phyloP scores from a whole-genome alignment of 2,888 invertebrate genomes.

The Phlogophora meticulosa region DNA sequence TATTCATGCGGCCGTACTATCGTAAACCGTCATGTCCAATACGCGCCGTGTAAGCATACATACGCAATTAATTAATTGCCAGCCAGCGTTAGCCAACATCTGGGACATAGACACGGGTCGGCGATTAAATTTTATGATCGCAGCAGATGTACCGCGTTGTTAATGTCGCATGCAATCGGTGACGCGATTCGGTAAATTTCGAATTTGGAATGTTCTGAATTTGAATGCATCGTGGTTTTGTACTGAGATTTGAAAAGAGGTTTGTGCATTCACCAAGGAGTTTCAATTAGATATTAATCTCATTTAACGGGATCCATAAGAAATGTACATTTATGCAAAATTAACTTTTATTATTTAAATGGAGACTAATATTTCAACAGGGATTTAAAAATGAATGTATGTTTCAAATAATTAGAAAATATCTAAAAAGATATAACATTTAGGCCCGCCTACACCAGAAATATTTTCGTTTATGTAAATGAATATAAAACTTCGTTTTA shows the following conservation, averaged over 20 bases:
- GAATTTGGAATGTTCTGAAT: conserved; percentile 64
- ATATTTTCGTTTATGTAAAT: too few species aligned
- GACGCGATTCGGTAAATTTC: conserved; percentile 68
- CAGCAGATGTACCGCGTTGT: conserved; percentile 81
- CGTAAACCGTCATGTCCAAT: conserved; percentile 86
- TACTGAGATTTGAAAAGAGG: background rate
- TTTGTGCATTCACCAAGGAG: background rate
- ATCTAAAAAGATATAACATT: too few species aligned
- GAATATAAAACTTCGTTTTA: too few species aligned
- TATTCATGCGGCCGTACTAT: conserved; percentile 82
- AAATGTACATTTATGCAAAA: too few species aligned
- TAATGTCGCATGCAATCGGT: conserved; percentile 73
- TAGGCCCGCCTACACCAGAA: too few species aligned
- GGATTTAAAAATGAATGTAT: too few species aligned
- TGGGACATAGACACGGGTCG: conserved; percentile 79
- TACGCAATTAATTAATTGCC: conserved; percentile 87
- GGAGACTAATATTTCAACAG: too few species aligned
- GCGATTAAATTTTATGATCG: conserved; percentile 87
- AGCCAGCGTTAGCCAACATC: conserved; percentile 84
- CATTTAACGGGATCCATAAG: too few species aligned
- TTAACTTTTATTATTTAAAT: too few species aligned
- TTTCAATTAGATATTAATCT: background rate
- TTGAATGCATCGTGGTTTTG: conserved; percentile 37
- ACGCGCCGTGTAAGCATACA: conserved; percentile 83
- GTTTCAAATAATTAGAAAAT: too few species aligned